Evolutionary conservation across 2,797 vertebrate species (phyloP).

Genomic region (Aotus griseimembra): DNA sequence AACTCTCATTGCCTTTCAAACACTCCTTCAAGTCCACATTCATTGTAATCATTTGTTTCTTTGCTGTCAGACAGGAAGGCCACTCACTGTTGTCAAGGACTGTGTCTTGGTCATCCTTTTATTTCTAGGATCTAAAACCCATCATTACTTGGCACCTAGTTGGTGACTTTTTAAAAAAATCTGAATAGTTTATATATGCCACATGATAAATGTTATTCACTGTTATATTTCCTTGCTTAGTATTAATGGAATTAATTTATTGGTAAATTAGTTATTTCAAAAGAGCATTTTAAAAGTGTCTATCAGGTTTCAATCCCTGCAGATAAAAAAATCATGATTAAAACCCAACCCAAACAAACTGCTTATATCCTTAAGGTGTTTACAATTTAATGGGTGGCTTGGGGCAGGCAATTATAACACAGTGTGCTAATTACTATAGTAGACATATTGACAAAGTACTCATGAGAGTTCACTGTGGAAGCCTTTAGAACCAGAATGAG

Average conservation of each 20-base stretch:
- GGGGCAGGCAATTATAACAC: background rate
- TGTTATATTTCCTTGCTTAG: background rate
- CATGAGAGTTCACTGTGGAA: background rate
- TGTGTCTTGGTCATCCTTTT: background rate
- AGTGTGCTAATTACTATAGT: background rate
- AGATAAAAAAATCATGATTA: background rate
- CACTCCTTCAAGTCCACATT: background rate
- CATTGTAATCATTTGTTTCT: background rate
- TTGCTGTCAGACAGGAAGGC: background rate
- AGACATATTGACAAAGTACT: background rate
- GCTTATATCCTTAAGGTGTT: background rate
- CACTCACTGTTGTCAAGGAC: background rate
- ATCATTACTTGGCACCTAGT: background rate
- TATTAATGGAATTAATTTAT: background rate
- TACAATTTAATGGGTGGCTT: background rate
- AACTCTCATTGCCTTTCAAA: background rate
- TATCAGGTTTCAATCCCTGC: background rate
- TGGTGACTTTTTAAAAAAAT: background rate
- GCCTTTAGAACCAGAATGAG: background rate
- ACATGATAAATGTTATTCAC: background rate
- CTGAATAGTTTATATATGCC: background rate
- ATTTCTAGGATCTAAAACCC: too few relatives aligned
- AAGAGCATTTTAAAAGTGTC: background rate
- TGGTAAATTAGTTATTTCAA: background rate
- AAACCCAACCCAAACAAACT: background rate